These are phyloP conservation scores for Phyllostomus hastatus DNA, from an alignment of 2,113 vertebrate genomes.

Conservation along the genomic window DNA sequence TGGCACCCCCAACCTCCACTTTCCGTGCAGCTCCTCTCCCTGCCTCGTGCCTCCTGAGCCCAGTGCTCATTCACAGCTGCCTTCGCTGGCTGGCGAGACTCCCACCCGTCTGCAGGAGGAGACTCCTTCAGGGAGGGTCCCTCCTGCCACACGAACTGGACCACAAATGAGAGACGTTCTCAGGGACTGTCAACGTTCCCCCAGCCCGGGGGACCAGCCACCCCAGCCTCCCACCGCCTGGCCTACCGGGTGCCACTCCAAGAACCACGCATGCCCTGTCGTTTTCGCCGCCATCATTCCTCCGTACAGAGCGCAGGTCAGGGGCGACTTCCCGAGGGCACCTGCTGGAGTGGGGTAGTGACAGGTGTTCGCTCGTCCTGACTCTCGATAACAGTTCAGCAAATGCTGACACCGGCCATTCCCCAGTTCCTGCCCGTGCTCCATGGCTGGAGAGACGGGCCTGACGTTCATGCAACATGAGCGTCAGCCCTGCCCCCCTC, in stretches of 20 bases:
- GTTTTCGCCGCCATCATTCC: neutral
- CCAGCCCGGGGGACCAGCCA: neutral
- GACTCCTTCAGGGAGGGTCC: neutral
- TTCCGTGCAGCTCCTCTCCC: neutral
- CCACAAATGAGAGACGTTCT: neutral
- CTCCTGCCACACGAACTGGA: neutral
- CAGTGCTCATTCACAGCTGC: neutral
- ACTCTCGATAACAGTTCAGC: neutral
- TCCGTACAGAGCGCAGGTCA: neutral
- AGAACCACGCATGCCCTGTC: neutral
- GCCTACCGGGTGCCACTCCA: neutral
- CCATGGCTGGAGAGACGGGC: fast-evolving
- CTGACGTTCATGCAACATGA: neutral
- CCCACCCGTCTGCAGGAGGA: neutral
- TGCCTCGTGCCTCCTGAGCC: fast-evolving
- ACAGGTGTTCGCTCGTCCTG: neutral
- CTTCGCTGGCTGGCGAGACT: neutral
- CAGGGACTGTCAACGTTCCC: neutral
- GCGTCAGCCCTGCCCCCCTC: neutral
- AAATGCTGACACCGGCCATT: neutral
- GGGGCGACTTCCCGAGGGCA: neutral
- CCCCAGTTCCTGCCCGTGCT: neutral
- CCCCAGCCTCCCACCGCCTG: neutral
- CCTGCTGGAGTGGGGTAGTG: neutral
- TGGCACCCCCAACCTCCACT: neutral